Base-by-base conservation (phyloP, 2,888 invertebrate species). In the Zelleria hepariella region DNA sequence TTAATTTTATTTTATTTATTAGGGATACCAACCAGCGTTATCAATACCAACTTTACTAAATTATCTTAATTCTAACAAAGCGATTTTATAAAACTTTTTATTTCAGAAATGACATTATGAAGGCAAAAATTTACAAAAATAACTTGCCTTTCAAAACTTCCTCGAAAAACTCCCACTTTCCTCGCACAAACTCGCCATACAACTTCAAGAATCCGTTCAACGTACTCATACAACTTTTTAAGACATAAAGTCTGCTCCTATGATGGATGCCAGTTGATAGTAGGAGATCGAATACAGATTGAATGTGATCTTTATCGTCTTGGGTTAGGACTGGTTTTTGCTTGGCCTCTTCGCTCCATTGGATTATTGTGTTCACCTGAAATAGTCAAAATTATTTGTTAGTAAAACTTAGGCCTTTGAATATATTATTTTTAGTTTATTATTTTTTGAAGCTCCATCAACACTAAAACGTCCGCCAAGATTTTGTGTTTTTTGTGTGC, bases 81-180 rank as follows among this genome's bases (percentile, higher is more conserved):
- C n/a, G n/a, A n/a, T n/a, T n/a, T n/a, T n/a, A n/a, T n/a, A n/a
- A n/a, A n/a, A n/a, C n/a, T n/a, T n/a, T n/a, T n/a, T n/a, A n/a
- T n/a, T n/a, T n/a, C n/a, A n/a, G n/a, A n/a, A n/a, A n/a, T n/a
- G n/a, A n/a, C n/a, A n/a, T n/a, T n/a, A n/a, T n/a, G n/a, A n/a
- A n/a, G n/a, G n/a, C n/a, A n/a, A n/a, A n/a, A n/a, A n/a, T n/a
- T n/a, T n/a, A n/a, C n/a, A n/a, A 25, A 55, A 2, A 60, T 57
- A 8, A 59, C 59, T 60, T 63, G 80, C 82, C 75, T 57, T 57
- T 48, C 10, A 73, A 62, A 65, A 66, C 64, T 2, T 63, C 63
- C 26, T 71, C 65, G 23, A 80, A 74, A 0, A 67, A 63, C 0
- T 57, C 60, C 78, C 80, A 80, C 6, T 63, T 42, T 0, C 80